Percentiles rank a stretch among this genome's conserved stretches.
phyloP scores from a whole-genome alignment of 2,888 invertebrate species.

The Carabus problematicus region DNA sequence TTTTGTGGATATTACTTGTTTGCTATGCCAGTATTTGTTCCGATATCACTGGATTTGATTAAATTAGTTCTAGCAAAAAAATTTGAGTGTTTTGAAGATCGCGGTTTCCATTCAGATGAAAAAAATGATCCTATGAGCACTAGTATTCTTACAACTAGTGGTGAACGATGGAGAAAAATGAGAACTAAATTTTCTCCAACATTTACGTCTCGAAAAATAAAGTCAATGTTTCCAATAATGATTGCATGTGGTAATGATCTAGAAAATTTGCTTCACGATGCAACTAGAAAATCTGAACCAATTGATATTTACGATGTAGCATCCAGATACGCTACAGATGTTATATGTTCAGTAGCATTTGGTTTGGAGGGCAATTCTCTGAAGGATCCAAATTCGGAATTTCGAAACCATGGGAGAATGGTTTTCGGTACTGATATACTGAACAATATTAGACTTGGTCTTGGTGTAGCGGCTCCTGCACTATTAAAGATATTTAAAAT shows the following conservation, averaged over 20 bases:
- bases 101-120: conserved; percentile 46
- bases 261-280: conserved; percentile 45
- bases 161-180: conserved; percentile 60
- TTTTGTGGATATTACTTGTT: conserved; percentile 57
- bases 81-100: conserved; percentile 14
- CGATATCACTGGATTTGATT: conserved; percentile 56
- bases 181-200: conserved; percentile 60
- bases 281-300: conserved; percentile 1
- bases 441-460: conserved; percentile 28
- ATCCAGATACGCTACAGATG: conserved; percentile 52
- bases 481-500: conserved; percentile 22
- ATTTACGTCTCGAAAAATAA: conserved; percentile 61
- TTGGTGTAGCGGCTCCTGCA: conserved; percentile 10
- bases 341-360: conserved; percentile 55
- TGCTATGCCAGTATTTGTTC: conserved; percentile 55
- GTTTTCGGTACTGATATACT: conserved; percentile 47
- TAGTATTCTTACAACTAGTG: conserved; percentile 56
- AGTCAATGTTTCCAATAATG: conserved; percentile 59
- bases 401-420: conserved; percentile 50
- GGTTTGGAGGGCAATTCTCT: conserved; percentile 53
- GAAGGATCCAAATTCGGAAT: conserved; percentile 49
- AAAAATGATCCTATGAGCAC: conserved; percentile 55
- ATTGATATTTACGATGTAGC: conserved; percentile 45
- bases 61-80: conserved; percentile 45
- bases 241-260: conserved; percentile 52